phyloP scores from a whole-genome alignment of 2,797 vertebrate genomes.

The Etheostoma perlongum region DNA sequence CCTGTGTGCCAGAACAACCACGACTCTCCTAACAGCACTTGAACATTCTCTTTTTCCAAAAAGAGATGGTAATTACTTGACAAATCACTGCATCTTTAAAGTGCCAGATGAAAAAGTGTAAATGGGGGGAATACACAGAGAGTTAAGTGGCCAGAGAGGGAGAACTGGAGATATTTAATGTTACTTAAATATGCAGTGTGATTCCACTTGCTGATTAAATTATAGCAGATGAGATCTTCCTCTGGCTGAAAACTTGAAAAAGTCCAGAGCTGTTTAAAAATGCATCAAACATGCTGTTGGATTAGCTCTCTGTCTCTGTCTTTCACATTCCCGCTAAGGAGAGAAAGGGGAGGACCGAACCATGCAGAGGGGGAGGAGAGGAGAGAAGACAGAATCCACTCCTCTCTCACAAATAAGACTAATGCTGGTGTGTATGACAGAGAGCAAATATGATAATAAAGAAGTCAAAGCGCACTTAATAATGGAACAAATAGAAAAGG shows the following conservation, averaged over 20 bases:
- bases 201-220: conserved; percentile 86
- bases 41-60: conserved; percentile 64
- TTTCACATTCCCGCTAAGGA: conserved; percentile 60
- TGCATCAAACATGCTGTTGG: conserved; percentile 87
- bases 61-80: conserved; percentile 79
- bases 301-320: conserved; percentile 80
- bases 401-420: conserved; percentile 58
- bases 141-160: conserved; percentile 79
- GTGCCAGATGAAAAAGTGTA: conserved; percentile 79
- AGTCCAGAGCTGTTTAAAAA: conserved; percentile 86
- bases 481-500: conserved; percentile 48
- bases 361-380: conserved; percentile 3
- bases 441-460: conserved; percentile 63
- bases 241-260: conserved; percentile 82
- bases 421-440: conserved; percentile 53
- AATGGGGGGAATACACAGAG: conserved; percentile 71
- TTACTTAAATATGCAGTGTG: conserved; percentile 87
- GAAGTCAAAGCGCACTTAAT: conserved; percentile 56
- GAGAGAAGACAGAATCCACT: conserved; percentile 36
- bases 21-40: conserved; percentile 65
- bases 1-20: conserved; percentile 40
- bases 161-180: conserved; percentile 82
- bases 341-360: conserved; percentile 28
- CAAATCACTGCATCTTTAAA: conserved; percentile 80
- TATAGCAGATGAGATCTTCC: conserved; percentile 81